phyloP scores from a whole-genome alignment of 2,113 vertebrate species.

The Coryphaenoides rupestris region DNA sequence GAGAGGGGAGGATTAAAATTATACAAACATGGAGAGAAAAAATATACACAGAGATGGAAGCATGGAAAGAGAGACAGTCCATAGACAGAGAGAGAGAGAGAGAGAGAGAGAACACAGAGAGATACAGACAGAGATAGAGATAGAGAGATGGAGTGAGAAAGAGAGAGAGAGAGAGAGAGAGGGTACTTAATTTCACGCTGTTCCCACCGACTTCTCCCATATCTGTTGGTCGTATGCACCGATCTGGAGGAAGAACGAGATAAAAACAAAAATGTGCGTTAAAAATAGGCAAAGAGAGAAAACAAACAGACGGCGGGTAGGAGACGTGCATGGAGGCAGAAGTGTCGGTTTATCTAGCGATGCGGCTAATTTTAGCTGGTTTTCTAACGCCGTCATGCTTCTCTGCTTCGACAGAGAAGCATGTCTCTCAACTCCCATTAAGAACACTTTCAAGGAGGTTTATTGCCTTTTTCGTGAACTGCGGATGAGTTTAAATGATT shows the following conservation, averaged over 20 bases:
- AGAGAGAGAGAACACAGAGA: not conserved
- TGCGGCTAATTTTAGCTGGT: too few species aligned
- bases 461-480: too few species aligned
- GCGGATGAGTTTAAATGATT: too few species aligned
- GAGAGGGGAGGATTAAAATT: not conserved
- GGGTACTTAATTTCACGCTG: constrained; percentile 94
- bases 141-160: not conserved
- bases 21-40: constrained; percentile 6
- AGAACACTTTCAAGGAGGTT: too few species aligned
- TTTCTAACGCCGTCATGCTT: too few species aligned
- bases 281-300: not conserved
- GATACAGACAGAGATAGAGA: not conserved
- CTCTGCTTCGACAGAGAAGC: too few species aligned
- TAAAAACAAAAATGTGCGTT: constrained; percentile 1
- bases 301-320: not conserved
- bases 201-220: constrained; percentile 99
- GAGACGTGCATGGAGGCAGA: not conserved
- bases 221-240: constrained; percentile 99
- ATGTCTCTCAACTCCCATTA: too few species aligned
- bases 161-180: not conserved
- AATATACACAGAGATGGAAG: constrained; percentile 17
- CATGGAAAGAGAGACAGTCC: not conserved
- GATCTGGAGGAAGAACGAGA: constrained; percentile 77
- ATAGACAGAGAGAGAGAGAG: not conserved
- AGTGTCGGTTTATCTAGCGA: too few species aligned